These are phyloP conservation scores for Hyla sarda DNA, from an alignment of 2,113 vertebrate genomes.

Conservation along the genomic window DNA sequence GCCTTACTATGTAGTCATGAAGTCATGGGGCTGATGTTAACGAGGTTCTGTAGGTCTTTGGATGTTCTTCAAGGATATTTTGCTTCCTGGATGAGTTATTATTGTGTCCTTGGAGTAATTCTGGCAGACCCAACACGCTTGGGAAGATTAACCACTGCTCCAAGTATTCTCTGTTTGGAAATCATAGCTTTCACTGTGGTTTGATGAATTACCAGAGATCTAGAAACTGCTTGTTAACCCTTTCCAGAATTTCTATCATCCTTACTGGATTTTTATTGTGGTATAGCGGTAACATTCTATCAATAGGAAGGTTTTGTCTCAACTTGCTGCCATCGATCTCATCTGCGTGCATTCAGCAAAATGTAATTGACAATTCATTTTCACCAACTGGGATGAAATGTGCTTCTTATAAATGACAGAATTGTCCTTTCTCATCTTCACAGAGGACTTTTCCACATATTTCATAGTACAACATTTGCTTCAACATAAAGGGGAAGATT, in stretches of 20 bases:
- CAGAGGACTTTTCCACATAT: too few relatives aligned
- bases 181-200: constrained; percentile 2
- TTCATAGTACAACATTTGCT: too few relatives aligned
- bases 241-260: background rate
- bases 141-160: constrained; percentile 13
- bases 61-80: constrained; percentile 14
- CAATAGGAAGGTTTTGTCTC: background rate
- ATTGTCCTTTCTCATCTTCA: too few relatives aligned
- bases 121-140: background rate
- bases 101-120: constrained; percentile 12
- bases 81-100: constrained; percentile 1
- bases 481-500: too few relatives aligned
- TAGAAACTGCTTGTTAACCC: background rate
- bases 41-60: background rate
- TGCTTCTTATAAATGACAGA: background rate
- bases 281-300: background rate
- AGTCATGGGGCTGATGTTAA: background rate
- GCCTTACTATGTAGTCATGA: background rate
- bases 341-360: background rate
- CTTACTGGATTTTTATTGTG: background rate
- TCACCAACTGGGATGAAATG: background rate
- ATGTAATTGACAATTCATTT: background rate
- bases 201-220: background rate
- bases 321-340: background rate
- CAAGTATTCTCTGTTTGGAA: background rate